Conservation (phyloP, 2,888 invertebrate species). For the Nysson spinosus region DNA sequence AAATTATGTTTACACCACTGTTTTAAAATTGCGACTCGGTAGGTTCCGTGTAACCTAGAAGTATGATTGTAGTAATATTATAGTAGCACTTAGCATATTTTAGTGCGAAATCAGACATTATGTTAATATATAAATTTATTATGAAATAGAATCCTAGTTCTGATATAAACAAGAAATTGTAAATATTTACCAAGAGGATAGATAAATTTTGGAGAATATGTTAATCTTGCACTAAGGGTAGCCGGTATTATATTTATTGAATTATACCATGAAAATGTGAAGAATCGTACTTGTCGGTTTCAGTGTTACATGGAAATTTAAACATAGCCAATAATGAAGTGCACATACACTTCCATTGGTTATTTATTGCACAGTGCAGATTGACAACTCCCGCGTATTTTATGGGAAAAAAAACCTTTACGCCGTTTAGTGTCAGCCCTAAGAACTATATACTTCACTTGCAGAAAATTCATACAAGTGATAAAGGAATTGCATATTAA, state of each 20-base stretch:
- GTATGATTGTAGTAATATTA: neutral
- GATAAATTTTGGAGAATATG: neutral
- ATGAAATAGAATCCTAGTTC: too few species aligned
- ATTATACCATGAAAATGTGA: neutral
- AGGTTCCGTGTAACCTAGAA: conserved; percentile 31
- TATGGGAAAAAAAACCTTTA: conserved; percentile 7
- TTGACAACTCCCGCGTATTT: conserved; percentile 38
- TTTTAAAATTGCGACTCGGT: neutral
- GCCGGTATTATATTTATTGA: conserved; percentile 1
- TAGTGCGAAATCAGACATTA: neutral
- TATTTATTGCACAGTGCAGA: conserved; percentile 15
- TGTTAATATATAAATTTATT: neutral
- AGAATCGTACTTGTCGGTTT: neutral
- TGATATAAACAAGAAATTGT: too few species aligned
- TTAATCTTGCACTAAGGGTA: neutral
- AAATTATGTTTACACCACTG: too few species aligned
- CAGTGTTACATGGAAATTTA: conserved; percentile 18
- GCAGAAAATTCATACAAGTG: too few species aligned
- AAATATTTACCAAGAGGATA: too few species aligned
- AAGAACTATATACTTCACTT: conserved; percentile 19
- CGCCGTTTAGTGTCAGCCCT: conserved; percentile 13
- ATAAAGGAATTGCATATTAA: too few species aligned
- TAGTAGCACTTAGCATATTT: too few species aligned
- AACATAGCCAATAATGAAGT: conserved; percentile 23
- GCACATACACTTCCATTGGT: conserved; percentile 18